Evolutionary conservation across 1,140 invertebrate genomes (phyloP).

Genomic region (Drosophila lacteicornis): DNA sequence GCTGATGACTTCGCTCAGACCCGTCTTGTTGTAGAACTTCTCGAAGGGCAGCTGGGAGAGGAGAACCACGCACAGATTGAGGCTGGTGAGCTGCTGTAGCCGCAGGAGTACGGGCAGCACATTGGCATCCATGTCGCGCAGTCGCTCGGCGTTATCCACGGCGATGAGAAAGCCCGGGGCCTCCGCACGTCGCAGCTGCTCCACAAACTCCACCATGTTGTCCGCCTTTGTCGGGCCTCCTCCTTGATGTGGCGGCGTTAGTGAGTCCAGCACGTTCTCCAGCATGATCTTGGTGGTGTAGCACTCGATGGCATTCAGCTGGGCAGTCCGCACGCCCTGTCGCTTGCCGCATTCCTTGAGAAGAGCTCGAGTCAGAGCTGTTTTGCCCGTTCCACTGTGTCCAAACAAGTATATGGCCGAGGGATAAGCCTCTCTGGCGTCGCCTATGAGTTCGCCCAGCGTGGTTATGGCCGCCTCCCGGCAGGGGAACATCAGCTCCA

Average conservation of each 20-base stretch:
- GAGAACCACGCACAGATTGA: conserved; percentile 91
- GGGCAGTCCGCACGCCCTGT: conserved; percentile 87
- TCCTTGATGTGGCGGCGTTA: conserved; percentile 68
- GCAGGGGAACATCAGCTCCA: conserved; percentile 85
- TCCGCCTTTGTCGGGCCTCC: conserved; percentile 87
- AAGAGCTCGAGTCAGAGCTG: conserved; percentile 87
- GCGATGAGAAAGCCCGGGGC: conserved; percentile 86
- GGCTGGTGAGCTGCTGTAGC: conserved; percentile 89
- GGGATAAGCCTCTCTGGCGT: conserved; percentile 87
- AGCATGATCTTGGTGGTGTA: conserved; percentile 91
- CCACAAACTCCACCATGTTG: conserved; percentile 90
- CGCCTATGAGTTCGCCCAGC: conserved; percentile 87
- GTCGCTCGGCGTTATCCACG: conserved; percentile 92
- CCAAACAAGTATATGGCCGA: conserved; percentile 91
- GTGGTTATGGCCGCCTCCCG: conserved; percentile 87
- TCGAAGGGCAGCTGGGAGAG: conserved; percentile 92
- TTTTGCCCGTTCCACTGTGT: conserved; percentile 92
- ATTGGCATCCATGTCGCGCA: conserved; percentile 90
- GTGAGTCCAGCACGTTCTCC: conserved; percentile 89
- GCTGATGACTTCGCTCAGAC: conserved; percentile 90
- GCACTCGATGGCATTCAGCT: conserved; percentile 93
- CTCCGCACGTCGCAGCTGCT: conserved; percentile 83
- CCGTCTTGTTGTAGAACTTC: conserved; percentile 90
- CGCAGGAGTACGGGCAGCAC: conserved; percentile 90
- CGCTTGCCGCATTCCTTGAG: conserved; percentile 84